Evolutionary conservation across 2,113 vertebrate genomes (phyloP).

Genomic region (Toxotes jaculatrix): DNA sequence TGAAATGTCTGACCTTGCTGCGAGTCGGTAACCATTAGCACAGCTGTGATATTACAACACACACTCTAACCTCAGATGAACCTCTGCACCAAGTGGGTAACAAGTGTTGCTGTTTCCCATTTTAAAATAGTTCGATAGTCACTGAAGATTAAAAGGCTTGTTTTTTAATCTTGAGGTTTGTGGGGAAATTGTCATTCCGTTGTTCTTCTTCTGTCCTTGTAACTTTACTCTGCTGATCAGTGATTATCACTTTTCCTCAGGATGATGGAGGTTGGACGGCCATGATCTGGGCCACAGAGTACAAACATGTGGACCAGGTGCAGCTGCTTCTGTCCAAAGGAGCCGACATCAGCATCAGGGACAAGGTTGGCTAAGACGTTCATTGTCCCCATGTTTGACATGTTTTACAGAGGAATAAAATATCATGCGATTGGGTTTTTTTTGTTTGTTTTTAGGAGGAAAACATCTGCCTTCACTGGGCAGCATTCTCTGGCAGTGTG

Average conservation of each 20-base stretch:
- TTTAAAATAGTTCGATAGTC: neutral
- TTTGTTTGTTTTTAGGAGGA: constrained; percentile 87
- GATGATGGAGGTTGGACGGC: constrained; percentile 98
- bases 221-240: neutral
- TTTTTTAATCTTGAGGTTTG: neutral
- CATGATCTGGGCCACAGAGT: constrained; percentile 99
- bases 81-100: neutral
- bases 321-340: constrained; percentile 93
- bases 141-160: neutral
- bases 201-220: neutral
- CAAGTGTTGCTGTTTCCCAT: neutral
- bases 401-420: neutral
- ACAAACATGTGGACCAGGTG: constrained; percentile 95
- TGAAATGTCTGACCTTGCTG: constrained; percentile 33
- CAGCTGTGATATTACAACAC: too few species aligned
- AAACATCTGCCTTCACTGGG: constrained; percentile 99
- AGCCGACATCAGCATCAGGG: constrained; percentile 96
- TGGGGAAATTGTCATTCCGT: neutral
- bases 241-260: constrained; percentile 71
- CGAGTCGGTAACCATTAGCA: neutral
- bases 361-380: constrained; percentile 85
- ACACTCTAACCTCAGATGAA: neutral
- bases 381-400: neutral
- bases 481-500: constrained; percentile 96
- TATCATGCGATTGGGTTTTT: neutral